Conservation (phyloP, 2,888 invertebrate species). For the Phrixothrix hirtus region DNA sequence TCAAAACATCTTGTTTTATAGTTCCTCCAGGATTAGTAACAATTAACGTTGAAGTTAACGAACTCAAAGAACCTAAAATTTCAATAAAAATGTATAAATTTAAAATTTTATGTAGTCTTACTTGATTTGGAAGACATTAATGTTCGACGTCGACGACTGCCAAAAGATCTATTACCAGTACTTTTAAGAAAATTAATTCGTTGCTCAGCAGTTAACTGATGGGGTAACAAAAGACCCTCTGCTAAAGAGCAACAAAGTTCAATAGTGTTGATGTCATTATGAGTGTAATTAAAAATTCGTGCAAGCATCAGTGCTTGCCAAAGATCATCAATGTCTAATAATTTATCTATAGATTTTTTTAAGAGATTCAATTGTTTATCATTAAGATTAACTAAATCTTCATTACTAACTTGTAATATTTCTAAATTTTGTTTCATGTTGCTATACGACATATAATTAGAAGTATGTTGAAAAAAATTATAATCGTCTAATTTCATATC, state of each 20-base stretch:
- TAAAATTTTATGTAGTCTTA: constrained; percentile 40
- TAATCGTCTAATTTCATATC: constrained; percentile 11
- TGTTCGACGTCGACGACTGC: constrained; percentile 52
- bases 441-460: constrained; percentile 8
- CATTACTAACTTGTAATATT: constrained; percentile 2
- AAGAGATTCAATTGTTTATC: constrained; percentile 56
- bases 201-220: constrained; percentile 68
- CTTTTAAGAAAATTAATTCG: constrained; percentile 60
- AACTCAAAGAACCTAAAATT: constrained; percentile 38
- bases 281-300: constrained; percentile 58
- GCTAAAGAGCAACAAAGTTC: constrained; percentile 67
- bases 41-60: constrained; percentile 24
- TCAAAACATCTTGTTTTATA: constrained; percentile 48
- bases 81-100: constrained; percentile 1
- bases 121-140: constrained; percentile 43
- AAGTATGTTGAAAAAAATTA: neutral
- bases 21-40: constrained; percentile 32
- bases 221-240: constrained; percentile 65
- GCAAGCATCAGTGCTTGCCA: constrained; percentile 65
- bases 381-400: constrained; percentile 44
- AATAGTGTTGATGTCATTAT: constrained; percentile 62
- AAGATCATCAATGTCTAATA: constrained; percentile 63
- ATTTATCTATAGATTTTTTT: constrained; percentile 59
- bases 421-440: constrained; percentile 21
- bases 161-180: constrained; percentile 51